Conservation (phyloP, 2,888 invertebrate species). For the Crioceris asparagi region DNA sequence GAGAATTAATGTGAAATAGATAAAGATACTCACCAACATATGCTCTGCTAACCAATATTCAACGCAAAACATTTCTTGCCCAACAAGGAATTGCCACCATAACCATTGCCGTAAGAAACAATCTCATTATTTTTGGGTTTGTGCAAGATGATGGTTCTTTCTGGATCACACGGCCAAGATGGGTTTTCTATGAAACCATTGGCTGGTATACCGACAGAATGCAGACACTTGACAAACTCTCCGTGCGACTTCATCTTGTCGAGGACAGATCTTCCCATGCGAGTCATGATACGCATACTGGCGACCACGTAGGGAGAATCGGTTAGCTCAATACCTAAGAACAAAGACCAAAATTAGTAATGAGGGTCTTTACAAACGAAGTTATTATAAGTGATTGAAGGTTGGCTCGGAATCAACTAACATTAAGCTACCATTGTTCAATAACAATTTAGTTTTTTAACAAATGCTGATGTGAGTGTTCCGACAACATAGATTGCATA, state of each 20-base stretch:
- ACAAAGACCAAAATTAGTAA: too few relatives aligned
- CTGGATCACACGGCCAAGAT: constrained; percentile 96
- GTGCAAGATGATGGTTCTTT: constrained; percentile 86
- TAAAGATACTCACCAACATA: constrained; percentile 66
- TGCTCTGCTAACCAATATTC: constrained; percentile 96
- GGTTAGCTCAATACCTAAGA: constrained; percentile 65
- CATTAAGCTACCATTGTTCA: too few relatives aligned
- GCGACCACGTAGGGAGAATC: constrained; percentile 98
- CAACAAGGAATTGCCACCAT: constrained; percentile 91
- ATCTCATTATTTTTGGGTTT: constrained; percentile 75
- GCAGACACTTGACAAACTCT: constrained; percentile 63
- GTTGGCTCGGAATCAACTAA: too few relatives aligned
- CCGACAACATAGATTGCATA: too few relatives aligned
- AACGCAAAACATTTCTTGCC: constrained; percentile 98
- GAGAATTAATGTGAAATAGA: not conserved
- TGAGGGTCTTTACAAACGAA: not conserved
- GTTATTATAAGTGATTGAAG: too few relatives aligned
- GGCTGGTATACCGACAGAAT: constrained; percentile 79
- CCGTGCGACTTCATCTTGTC: constrained; percentile 39
- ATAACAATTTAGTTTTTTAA: too few relatives aligned
- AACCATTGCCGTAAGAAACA: constrained; percentile 88
- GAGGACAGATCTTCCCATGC: constrained; percentile 67
- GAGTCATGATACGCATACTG: constrained; percentile 96
- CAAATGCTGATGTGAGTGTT: too few relatives aligned
- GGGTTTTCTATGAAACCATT: constrained; percentile 48